These are phyloP conservation scores for Gambusia yucatana DNA, from an alignment of 2,797 vertebrate species.

Conservation along the genomic window DNA sequence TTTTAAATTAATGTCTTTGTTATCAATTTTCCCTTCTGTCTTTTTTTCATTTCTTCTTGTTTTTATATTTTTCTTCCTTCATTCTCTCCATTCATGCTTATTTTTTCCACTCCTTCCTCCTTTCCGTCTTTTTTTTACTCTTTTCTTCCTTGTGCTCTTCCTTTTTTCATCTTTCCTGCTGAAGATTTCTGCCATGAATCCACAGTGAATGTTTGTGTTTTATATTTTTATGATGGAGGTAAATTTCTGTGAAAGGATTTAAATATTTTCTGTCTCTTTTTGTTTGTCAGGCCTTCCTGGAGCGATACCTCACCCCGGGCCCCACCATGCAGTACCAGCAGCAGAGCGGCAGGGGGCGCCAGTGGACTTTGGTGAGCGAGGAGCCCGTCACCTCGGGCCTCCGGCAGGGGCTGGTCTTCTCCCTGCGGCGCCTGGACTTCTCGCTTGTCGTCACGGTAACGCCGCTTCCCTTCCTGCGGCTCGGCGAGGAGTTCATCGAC, in stretches of 20 bases:
- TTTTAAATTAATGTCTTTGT: too few species aligned
- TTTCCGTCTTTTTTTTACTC: not conserved
- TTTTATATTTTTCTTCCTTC: not conserved
- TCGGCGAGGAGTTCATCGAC: slow-evolving; percentile 93
- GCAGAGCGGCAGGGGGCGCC: slow-evolving; percentile 89
- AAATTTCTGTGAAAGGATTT: not conserved
- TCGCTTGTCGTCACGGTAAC: slow-evolving; percentile 91
- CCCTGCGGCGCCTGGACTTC: slow-evolving; percentile 90
- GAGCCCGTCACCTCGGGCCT: slow-evolving; percentile 91
- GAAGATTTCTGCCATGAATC: not conserved
- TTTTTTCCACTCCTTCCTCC: not conserved
- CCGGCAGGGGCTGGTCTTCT: slow-evolving; percentile 89
- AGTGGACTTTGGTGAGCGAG: slow-evolving; percentile 94
- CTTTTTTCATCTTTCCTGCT: not conserved
- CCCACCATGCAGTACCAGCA: slow-evolving; percentile 94
- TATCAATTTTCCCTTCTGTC: too few species aligned
- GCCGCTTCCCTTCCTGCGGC: slow-evolving; percentile 90
- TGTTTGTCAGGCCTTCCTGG: slow-evolving; percentile 86
- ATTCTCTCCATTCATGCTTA: not conserved
- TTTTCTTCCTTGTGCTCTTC: not conserved
- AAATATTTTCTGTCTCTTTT: not conserved
- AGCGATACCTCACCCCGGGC: slow-evolving; percentile 88
- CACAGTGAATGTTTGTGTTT: not conserved
- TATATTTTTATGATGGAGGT: not conserved
- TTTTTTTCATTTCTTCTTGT: too few species aligned